These are phyloP conservation scores for Dorcus parallelipipedus DNA, from an alignment of 2,888 invertebrate species.

Conservation along the genomic window DNA sequence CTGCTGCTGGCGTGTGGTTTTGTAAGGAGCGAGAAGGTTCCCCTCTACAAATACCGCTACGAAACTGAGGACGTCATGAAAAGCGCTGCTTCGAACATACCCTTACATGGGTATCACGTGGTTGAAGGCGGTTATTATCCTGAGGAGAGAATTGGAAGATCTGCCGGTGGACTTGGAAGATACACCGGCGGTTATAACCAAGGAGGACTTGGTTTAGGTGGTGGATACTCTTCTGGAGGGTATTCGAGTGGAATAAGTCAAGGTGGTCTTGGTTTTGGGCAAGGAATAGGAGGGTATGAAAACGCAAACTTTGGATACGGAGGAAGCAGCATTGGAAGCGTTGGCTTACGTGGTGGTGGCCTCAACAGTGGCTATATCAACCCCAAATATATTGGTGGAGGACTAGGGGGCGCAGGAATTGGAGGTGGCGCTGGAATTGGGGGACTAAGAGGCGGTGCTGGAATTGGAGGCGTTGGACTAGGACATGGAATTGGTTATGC, in stretches of 20 bases:
- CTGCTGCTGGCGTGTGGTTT: too few relatives aligned
- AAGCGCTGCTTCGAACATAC: constrained; percentile 41
- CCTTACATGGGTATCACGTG: constrained; percentile 55
- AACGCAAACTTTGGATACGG: not conserved
- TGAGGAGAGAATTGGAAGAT: constrained; percentile 18
- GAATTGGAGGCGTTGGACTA: constrained; percentile 15
- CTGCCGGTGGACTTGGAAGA: constrained; percentile 13
- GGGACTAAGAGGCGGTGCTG: constrained; percentile 20
- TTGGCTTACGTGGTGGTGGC: constrained; percentile 35
- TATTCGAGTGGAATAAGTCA: constrained; percentile 7
- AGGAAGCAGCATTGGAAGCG: constrained; percentile 19
- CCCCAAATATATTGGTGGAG: constrained; percentile 3
- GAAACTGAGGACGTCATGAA: constrained; percentile 46
- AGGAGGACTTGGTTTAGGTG: constrained; percentile 35
- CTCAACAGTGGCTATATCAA: constrained; percentile 37
- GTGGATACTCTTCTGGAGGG: constrained; percentile 15
- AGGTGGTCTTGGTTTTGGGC: constrained; percentile 9
- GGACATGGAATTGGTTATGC: constrained; percentile 1
- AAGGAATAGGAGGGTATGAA: constrained; percentile 8
- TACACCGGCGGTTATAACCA: constrained; percentile 7
- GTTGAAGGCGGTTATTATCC: constrained; percentile 60
- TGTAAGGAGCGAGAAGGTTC: constrained; percentile 9
- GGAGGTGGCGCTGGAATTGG: constrained; percentile 28
- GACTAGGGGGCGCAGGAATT: constrained; percentile 17
- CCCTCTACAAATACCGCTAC: constrained; percentile 43